phyloP scores from a whole-genome alignment of 2,888 invertebrate species.

The Sesia bembeciformis region DNA sequence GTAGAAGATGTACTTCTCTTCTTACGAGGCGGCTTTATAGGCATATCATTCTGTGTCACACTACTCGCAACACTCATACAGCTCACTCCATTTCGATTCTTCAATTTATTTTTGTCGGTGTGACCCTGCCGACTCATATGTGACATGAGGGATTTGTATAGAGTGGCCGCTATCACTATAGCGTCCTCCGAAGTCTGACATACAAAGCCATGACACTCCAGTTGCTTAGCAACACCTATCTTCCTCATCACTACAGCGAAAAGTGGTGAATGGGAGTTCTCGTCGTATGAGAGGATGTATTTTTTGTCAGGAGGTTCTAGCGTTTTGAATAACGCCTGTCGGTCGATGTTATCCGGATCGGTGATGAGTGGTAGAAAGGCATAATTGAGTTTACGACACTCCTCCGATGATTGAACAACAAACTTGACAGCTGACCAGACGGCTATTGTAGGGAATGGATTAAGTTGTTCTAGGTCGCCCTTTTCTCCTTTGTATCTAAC shows the following conservation, averaged over 20 bases:
- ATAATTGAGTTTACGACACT: slow-evolving; percentile 71
- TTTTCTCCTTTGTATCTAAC: slow-evolving; percentile 79
- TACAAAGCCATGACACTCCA: slow-evolving; percentile 94
- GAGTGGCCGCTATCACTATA: slow-evolving; percentile 91
- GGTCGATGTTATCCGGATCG: slow-evolving; percentile 86
- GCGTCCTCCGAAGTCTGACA: slow-evolving; percentile 93
- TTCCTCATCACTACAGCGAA: slow-evolving; percentile 94
- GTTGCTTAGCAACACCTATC: slow-evolving; percentile 82
- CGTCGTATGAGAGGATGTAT: slow-evolving; percentile 72
- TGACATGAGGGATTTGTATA: slow-evolving; percentile 90
- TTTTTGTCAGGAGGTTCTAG: slow-evolving; percentile 71
- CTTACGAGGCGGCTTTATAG: slow-evolving; percentile 83
- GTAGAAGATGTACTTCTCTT: slow-evolving; percentile 80
- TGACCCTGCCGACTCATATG: slow-evolving; percentile 79
- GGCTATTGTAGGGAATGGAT: slow-evolving; percentile 92
- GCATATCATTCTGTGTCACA: slow-evolving; percentile 60
- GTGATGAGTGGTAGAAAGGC: slow-evolving; percentile 90
- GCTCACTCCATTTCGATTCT: slow-evolving; percentile 83
- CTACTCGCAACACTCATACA: slow-evolving; percentile 85
- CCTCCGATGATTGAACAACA: slow-evolving; percentile 77
- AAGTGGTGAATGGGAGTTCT: slow-evolving; percentile 84
- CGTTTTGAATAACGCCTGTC: slow-evolving; percentile 77
- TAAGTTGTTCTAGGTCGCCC: slow-evolving; percentile 78
- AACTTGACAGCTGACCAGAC: slow-evolving; percentile 95
- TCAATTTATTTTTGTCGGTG: slow-evolving; percentile 73